Base-by-base conservation (phyloP, 2,113 vertebrate genomes). In the Sinocyclocheilus maitianheensis region DNA sequence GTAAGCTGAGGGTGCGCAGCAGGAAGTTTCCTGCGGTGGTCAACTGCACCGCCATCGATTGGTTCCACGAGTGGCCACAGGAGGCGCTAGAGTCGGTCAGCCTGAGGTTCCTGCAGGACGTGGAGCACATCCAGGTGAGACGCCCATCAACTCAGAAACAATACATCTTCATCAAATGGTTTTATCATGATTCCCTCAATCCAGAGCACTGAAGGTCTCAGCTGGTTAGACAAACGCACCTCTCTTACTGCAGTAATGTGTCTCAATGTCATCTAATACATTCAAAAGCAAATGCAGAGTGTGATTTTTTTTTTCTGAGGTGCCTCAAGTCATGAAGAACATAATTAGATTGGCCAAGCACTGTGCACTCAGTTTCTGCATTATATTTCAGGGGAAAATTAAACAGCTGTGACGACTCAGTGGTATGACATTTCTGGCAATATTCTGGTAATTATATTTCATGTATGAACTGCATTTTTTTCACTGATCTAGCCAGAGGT, bases 21-120 rank as follows among this genome's bases (percentile, higher is more conserved):
- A 95, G 97, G 89, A 97, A 96, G 89, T 99, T 99, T 87, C 98
- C 98, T 0, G 96, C 98, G 0, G 94, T 99, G 60, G 87, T 97
- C 65, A 95, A 97, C 94, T 97, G 97, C 83, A 94, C 94, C 0
- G 94, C 95, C 0, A 97, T 98, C 0, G 90, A 97, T 88, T 98
- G 97, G 97, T 99, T 99, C 93, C 98, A 98, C 0, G 95, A 96
- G 53, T 99, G 98, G 98, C 97, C 98, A 0, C 95, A 85, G 87
- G 93, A 96, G 74, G 98, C 98, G 0, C 91, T 99, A 5, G 96
- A 99, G 93, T 98, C 97, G 0, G 97, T 99, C 93, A 99, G 98
- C 93, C 92, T 97, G 77, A 89, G 94, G 77, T 99, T 99, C 89
- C 93, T 99, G 10, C 92, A 94, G 75, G 96, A 96, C 30, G 94